Conservation (phyloP, 2,888 invertebrate species). For the Lissonota sp. region DNA sequence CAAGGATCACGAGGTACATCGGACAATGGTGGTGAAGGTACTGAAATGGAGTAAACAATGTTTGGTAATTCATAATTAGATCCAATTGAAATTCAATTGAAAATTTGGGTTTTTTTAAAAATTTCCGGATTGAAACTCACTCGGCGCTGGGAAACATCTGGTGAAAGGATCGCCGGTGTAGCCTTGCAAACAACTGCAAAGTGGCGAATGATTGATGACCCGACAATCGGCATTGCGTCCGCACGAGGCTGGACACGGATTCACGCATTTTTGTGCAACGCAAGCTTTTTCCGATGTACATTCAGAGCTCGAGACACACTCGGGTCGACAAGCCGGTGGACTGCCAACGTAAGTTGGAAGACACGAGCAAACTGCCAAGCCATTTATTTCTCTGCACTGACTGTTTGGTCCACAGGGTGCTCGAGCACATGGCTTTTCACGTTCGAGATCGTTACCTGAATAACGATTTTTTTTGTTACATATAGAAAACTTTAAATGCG, state of each 20-base stretch:
- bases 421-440: constrained; percentile 74
- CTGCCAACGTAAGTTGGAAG: constrained; percentile 91
- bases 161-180: constrained; percentile 90
- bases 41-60: constrained; percentile 58
- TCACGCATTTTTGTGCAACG: constrained; percentile 90
- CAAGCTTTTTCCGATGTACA: constrained; percentile 89
- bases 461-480: too few relatives aligned
- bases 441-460: constrained; percentile 66
- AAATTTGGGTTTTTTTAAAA: not conserved
- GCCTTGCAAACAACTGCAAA: constrained; percentile 85
- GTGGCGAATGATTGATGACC: constrained; percentile 86
- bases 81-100: too few relatives aligned
- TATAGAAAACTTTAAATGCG: too few relatives aligned
- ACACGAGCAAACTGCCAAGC: constrained; percentile 89
- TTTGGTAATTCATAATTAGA: not conserved
- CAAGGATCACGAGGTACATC: constrained; percentile 83
- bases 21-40: constrained; percentile 53
- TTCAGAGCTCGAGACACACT: constrained; percentile 91
- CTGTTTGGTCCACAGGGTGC: constrained; percentile 88
- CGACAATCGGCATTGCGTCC: constrained; percentile 86
- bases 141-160: constrained; percentile 85
- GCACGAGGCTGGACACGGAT: constrained; percentile 87
- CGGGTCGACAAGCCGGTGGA: constrained; percentile 91
- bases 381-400: constrained; percentile 81
- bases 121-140: constrained; percentile 46